phyloP scores from a whole-genome alignment of 2,888 invertebrate genomes.

The Emmelina monodactyla region DNA sequence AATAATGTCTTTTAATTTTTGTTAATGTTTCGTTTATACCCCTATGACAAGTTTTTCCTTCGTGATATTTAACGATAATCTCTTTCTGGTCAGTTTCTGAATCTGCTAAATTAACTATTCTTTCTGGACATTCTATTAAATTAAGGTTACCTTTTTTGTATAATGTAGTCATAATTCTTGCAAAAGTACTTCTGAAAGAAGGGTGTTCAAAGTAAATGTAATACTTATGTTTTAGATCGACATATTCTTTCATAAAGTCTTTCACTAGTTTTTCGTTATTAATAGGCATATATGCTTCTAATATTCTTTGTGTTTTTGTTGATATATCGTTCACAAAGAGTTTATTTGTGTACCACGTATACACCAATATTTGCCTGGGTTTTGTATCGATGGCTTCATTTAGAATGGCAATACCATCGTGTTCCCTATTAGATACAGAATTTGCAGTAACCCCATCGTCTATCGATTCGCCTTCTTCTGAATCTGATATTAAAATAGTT shows the following conservation, averaged over 20 bases:
- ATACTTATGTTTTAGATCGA: slow-evolving; percentile 1
- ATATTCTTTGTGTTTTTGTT: slow-evolving; percentile 1
- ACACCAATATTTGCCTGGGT: too few species aligned
- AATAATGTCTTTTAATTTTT: not conserved
- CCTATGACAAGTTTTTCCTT: not conserved
- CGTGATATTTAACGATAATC: not conserved
- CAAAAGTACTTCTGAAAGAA: not conserved
- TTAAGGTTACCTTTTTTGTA: slow-evolving; percentile 1
- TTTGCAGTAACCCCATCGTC: too few species aligned
- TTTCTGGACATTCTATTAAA: slow-evolving; percentile 1
- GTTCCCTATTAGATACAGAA: too few species aligned
- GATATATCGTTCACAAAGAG: too few species aligned
- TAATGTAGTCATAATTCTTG: not conserved
- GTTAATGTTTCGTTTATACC: not conserved
- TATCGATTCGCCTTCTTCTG: too few species aligned
- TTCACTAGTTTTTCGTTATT: slow-evolving; percentile 1
- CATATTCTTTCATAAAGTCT: slow-evolving; percentile 1
- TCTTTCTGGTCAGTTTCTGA: not conserved
- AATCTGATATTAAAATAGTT: too few species aligned
- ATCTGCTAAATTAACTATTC: not conserved
- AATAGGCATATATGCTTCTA: slow-evolving; percentile 1
- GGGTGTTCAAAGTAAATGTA: slow-evolving; percentile 1
- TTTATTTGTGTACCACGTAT: too few species aligned
- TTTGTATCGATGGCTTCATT: too few species aligned
- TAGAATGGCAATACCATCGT: too few species aligned